Evolutionary conservation across 2,888 invertebrate genomes (phyloP).

Genomic region (Machimus atricapillus): DNA sequence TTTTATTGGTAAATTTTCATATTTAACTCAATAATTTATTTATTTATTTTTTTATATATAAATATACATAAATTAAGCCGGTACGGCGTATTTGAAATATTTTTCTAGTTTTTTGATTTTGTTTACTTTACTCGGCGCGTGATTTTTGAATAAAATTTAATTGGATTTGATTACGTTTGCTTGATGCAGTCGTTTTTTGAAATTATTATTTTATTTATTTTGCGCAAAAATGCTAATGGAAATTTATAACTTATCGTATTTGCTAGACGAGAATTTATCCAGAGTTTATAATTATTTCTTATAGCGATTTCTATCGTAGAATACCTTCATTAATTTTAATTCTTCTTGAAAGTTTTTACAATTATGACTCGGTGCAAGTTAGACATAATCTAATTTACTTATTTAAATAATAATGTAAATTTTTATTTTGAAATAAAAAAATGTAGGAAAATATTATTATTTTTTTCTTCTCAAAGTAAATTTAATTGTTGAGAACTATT

Average conservation of each 20-base stretch:
- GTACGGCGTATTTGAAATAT: background rate
- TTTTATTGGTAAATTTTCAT: conserved; percentile 26
- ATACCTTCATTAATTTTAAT: no score
- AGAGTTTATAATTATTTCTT: no score
- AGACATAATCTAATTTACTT: no score
- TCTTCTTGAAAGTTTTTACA: no score
- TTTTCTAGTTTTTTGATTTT: background rate
- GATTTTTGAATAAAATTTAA: background rate
- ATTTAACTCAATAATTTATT: background rate
- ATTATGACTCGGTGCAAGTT: no score
- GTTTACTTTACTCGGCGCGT: background rate
- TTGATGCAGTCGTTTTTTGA: background rate
- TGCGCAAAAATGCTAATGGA: background rate
- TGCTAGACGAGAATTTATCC: background rate
- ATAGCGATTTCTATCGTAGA: no score
- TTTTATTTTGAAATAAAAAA: no score
- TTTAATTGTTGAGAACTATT: no score
- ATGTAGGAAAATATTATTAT: no score
- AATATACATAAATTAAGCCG: background rate
- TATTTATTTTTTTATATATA: background rate
- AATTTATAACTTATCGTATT: background rate
- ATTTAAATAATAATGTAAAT: no score
- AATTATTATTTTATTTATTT: background rate
- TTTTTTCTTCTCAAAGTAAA: no score
- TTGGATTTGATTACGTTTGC: background rate